Percentiles rank a stretch among this genome's conserved stretches.
These are phyloP conservation scores for Borostomias antarcticus DNA, from an alignment of 2,797 vertebrate genomes.

Conservation along the genomic window DNA sequence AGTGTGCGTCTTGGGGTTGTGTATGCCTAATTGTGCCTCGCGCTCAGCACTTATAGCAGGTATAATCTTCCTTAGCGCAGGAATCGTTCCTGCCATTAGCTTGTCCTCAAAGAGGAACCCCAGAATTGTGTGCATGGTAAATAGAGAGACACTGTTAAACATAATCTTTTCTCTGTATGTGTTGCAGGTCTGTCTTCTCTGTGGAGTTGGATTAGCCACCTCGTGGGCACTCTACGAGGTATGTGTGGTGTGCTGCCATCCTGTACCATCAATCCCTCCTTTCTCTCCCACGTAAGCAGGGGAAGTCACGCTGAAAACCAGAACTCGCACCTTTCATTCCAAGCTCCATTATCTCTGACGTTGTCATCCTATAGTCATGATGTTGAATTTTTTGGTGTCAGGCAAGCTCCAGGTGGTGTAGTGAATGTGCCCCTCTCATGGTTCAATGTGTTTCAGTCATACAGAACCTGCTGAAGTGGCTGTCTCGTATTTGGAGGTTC, in stretches of 20 bases:
- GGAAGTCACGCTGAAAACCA: neutral
- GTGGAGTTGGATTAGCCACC: constrained; percentile 67
- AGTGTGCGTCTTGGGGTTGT: too few species aligned
- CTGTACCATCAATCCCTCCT: too few species aligned
- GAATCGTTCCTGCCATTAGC: too few species aligned
- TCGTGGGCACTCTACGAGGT: constrained; percentile 68
- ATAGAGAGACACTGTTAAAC: neutral
- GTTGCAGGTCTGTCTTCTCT: constrained; percentile 66
- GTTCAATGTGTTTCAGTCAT: constrained; percentile 54
- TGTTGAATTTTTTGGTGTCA: neutral
- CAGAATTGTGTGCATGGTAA: too few species aligned
- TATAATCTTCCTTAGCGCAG: too few species aligned
- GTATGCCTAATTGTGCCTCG: too few species aligned
- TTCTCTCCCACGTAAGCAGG: too few species aligned
- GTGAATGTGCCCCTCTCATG: neutral
- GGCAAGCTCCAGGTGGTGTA: neutral
- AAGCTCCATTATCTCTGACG: too few species aligned
- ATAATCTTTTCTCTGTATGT: neutral
- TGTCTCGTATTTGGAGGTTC: constrained; percentile 60
- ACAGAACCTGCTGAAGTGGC: constrained; percentile 52
- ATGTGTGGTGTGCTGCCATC: constrained; percentile 11
- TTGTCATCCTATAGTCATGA: neutral
- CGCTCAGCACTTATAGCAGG: too few species aligned
- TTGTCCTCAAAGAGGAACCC: too few species aligned
- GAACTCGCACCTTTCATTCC: too few species aligned